phyloP scores from a whole-genome alignment of 2,888 invertebrate species.

The Gastracanthus pulcherrimus region DNA sequence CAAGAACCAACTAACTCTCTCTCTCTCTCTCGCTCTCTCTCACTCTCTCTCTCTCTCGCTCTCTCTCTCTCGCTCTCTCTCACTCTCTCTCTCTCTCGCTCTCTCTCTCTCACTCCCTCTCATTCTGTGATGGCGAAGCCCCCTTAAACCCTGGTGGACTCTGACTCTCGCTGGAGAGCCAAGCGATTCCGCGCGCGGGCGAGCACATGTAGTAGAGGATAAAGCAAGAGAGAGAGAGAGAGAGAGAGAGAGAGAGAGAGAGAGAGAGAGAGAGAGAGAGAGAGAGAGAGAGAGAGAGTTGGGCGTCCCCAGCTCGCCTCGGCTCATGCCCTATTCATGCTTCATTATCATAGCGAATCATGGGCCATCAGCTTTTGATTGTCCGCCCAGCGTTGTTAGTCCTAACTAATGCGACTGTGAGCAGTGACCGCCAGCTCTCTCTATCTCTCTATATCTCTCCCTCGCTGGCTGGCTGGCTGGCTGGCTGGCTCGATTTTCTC shows the following conservation, averaged over 20 bases:
- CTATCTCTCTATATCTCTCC: background rate
- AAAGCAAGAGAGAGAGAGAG: conserved; percentile 35
- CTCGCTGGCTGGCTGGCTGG: background rate
- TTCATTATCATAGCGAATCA: conserved; percentile 78
- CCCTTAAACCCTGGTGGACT: conserved; percentile 32
- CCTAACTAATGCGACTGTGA: conserved; percentile 61
- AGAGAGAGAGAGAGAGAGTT: conserved; percentile 17
- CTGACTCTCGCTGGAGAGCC: no score
- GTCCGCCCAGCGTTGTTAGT: conserved; percentile 77
- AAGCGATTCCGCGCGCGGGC: background rate
- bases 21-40: no score
- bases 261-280: conserved; percentile 40
- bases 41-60: no score
- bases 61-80: no score
- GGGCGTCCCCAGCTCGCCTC: conserved; percentile 72
- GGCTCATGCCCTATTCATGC: conserved; percentile 76
- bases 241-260: background rate
- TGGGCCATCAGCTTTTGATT: conserved; percentile 78
- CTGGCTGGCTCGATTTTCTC: conserved; percentile 30
- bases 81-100: no score
- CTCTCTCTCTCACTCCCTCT: no score
- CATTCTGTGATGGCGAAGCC: conserved; percentile 4
- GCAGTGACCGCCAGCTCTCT: conserved; percentile 9
- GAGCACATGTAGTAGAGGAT: background rate
- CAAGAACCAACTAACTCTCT: no score